Evolutionary conservation across 2,113 vertebrate genomes (phyloP).

Genomic region (Nesoenas mayeri): DNA sequence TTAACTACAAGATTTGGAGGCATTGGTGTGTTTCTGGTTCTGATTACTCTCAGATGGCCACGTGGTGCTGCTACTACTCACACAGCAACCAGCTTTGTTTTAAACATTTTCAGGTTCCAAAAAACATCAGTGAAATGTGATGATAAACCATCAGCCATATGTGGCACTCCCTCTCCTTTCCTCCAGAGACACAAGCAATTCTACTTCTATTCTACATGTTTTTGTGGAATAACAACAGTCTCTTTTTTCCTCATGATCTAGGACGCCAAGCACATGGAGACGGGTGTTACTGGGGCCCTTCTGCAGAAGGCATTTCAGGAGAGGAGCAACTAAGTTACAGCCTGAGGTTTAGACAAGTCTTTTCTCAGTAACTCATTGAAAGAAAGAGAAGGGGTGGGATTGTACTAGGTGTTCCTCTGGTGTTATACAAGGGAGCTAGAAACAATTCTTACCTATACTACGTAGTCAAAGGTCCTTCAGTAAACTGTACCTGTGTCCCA

Average conservation of each 20-base stretch:
- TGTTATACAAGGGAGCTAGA: background rate
- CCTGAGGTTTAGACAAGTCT: background rate
- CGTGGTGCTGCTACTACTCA: fast-evolving
- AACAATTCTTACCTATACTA: background rate
- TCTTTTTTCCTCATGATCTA: background rate
- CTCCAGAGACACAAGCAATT: background rate
- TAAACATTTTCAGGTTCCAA: background rate
- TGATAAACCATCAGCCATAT: background rate
- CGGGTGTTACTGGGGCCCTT: background rate
- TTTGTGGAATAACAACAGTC: background rate
- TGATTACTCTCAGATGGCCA: background rate
- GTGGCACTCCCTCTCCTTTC: background rate
- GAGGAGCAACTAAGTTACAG: background rate
- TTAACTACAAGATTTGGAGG: background rate
- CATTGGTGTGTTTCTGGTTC: background rate
- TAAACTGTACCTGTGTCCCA: background rate
- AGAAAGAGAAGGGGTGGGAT: background rate
- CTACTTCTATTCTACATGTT: background rate
- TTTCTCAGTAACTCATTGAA: background rate
- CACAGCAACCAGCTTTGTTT: background rate
- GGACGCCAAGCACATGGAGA: fast-evolving
- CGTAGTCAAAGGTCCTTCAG: background rate
- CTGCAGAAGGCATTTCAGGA: background rate
- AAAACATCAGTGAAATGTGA: background rate
- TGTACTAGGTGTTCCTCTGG: background rate